Evolutionary conservation across 2,797 vertebrate species (phyloP), one percentile per base, ranked within the genome.

Genomic region (Myiotriccus ornatus): DNA sequence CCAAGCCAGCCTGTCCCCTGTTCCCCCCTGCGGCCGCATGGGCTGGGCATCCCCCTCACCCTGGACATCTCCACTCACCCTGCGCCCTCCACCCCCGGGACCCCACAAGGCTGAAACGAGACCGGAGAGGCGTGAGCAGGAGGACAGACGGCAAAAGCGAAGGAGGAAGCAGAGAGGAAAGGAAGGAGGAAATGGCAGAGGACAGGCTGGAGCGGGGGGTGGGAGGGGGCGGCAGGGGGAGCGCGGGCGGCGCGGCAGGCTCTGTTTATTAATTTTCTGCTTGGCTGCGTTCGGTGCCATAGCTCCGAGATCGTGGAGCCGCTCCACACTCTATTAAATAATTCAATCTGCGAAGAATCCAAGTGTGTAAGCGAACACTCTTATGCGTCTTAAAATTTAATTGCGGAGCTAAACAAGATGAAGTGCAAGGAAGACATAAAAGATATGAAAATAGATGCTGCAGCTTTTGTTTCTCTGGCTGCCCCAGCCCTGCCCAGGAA

Each of bases 341-440:
- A 98, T 97, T 97, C 97, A 96, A 93, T 97, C 96, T 87, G 95
- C 34, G 90, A 85, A 93, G 96, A 97, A 91, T 92, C 96, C 96
- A 94, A 96, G 97, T 97, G 93, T 97, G 81, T 64, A 83, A 97
- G 94, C 52, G 92, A 94, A 94, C 80, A n/a, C 77, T 90, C 95
- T 97, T 96, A 96, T 87, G 96, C 96, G 83, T 95, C 97, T 98
- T 98, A 97, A 97, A 97, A 97, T 98, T 96, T 97, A 97, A 98
- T 98, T 97, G 97, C 85, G 12, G 53, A 70, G 83, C 91, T 96
- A 97, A 97, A 97, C 43, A 76, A 97, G 96, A 97, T 97, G 94
- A 97, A 96, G 93, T 67, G 86, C 91, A 37, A 94, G 92, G 84
- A 96, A 95, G 95, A 90, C 95, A 96, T 97, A 96, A 97, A 94